Evolutionary conservation across 2,113 vertebrate genomes (phyloP), one percentile per base, ranked within the genome.

Genomic region (Empidonax traillii): DNA sequence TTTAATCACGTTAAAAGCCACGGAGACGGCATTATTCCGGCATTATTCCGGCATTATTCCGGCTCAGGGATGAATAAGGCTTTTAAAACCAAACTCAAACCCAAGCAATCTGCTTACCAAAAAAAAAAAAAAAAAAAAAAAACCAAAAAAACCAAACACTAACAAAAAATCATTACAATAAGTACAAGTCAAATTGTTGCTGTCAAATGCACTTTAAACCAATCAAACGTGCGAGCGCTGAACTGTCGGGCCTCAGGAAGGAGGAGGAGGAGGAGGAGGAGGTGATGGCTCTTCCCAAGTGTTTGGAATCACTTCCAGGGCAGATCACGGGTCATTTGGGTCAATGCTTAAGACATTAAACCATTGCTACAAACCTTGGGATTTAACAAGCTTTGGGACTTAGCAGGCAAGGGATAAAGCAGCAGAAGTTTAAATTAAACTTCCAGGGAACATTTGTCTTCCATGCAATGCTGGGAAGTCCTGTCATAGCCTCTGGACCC

Each of bases 1-100:
- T 95, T 97, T 96, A 96, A 98, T 96, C 95, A 97, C 4, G 69
- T 91, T 97, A 94, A 97, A 97, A 97, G 94, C 96, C 83, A 86
- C 7, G 8, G 93, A 95, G 94, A 89, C 3, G 16, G 93, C 39
- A 97, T 97, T 97, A 97, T 63, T 93, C 8, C 44, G 95, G 97
- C 49, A 14, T 49, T 25, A 51, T 51, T 51, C 49, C 3, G 18
- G 94, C 39, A 97, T 97, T 97, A 97, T 61, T 94, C 8, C 35
- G 95, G 97, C 97, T 97, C 97, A 97, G 94, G 79, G 96, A 91
- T 62, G 91, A 95, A 96, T 47, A 44, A 90, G 71, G 91, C 91
- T 95, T 97, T 97, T 93, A 96, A 93, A 87, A 77, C 33, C 94
- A 43, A 82, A 80, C 92, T 90, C 91, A 46, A 84, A 95, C 72